Evolutionary conservation across 2,888 invertebrate genomes (phyloP), one percentile per base, ranked within the genome.

Genomic region (Escarpia spicata): DNA sequence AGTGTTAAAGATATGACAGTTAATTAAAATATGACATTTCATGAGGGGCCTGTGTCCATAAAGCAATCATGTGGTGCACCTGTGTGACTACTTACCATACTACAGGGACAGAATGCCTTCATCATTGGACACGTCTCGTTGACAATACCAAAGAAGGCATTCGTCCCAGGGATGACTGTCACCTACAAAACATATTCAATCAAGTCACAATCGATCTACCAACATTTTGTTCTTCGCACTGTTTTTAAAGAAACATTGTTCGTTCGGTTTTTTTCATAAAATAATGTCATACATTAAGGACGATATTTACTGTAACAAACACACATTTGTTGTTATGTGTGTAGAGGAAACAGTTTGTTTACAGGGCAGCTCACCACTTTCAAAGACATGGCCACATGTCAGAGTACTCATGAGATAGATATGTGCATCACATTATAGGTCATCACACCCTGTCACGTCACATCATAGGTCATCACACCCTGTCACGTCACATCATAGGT

Each of bases 21-120:
- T 37, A 37, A 37, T 37, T 37, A 37, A 37, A 37, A 37, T 37
- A 37, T 37, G 37, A 37, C 37, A 37, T 37, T 37, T 37, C 37
- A 37, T 1, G 1, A 37, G 37, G 37, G 37, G 37, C 37, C 37
- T 37, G 37, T 37, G 37, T 37, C 37, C 37, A 75, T 26, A 26
- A 75, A 75, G 75, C 75, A 75, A 26, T n/a, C 3, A 75, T 75
- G 19, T 26, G 15, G 75, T 26, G 26, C n/a, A 75, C 9, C 10
- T 45, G 2, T 43, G 10, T 58, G 75, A 90, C 92, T 43, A 93
- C 96, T 96, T 94, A 98, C 98, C 96, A 98, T 98, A 95, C 98
- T 98, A 96, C 99, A 99, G 0, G 99, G 99, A 95, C 99, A 99
- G 96, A 99, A 99, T 2, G 98, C 97, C 6, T 98, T 98, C 92